A percentile compares a stretch with the other conserved stretches of the same genome.
Evolutionary conservation across 2,888 invertebrate genomes (phyloP).

Genomic region (Nudaria mundana): DNA sequence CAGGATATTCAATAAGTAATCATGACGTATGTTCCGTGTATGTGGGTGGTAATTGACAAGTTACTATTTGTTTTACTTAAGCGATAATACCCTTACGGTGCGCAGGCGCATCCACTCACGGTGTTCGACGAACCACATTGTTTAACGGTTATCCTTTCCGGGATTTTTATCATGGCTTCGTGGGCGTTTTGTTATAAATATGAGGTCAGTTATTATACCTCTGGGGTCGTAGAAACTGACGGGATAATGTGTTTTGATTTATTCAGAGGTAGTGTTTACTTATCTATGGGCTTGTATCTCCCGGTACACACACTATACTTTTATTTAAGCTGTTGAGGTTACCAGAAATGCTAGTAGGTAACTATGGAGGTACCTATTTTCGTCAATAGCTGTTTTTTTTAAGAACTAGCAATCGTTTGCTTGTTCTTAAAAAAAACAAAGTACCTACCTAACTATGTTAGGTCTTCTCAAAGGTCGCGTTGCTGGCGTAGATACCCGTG

Average conservation of each 20-base stretch:
- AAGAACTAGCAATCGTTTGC: too few relatives aligned
- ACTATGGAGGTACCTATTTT: too few relatives aligned
- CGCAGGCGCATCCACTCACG: slow-evolving; percentile 33
- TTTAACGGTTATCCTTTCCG: slow-evolving; percentile 54
- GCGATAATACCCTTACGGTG: slow-evolving; percentile 54
- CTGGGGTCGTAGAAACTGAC: slow-evolving; percentile 17
- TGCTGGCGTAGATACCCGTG: too few relatives aligned
- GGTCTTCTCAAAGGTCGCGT: too few relatives aligned
- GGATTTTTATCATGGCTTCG: slow-evolving; percentile 36
- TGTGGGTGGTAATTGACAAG: slow-evolving; percentile 53
- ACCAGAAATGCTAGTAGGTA: too few relatives aligned
- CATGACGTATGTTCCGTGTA: slow-evolving; percentile 49
- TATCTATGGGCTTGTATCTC: too few relatives aligned
- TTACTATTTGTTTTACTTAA: slow-evolving; percentile 70
- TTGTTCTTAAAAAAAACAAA: too few relatives aligned
- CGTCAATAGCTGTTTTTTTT: too few relatives aligned
- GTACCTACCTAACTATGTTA: too few relatives aligned
- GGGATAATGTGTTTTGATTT: slow-evolving; percentile 5
- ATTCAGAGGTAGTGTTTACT: too few relatives aligned
- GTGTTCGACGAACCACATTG: slow-evolving; percentile 28
- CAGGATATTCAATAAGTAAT: slow-evolving; percentile 61
- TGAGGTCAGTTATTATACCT: slow-evolving; percentile 28
- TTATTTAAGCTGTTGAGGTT: too few relatives aligned
- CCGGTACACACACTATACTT: too few relatives aligned
- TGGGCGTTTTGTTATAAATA: slow-evolving; percentile 38